Base-by-base conservation (phyloP, 2,797 vertebrate species). In the Muraenolepis orangiensis region DNA sequence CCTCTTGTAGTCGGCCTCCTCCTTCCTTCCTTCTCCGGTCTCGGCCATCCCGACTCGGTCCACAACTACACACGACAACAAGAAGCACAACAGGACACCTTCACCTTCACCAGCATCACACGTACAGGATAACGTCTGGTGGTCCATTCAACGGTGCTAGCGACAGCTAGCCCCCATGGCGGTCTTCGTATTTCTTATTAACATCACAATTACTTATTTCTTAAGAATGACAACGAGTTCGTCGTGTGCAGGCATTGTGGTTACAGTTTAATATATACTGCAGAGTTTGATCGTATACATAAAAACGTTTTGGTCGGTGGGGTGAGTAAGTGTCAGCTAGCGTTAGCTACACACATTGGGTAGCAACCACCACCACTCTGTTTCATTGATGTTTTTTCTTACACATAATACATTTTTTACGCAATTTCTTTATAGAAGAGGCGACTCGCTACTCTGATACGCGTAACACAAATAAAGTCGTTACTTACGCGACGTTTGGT, bases 1-100 rank as follows among this genome's bases (percentile, higher is more conserved):
- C 76, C 96, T 95, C 90, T 98, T 99, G 91, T 98, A 98, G 82
- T 99, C 98, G 72, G 96, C 95, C 31, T 99, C 97, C 18, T 99
- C 97, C 83, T 98, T 99, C 89, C 97, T 98, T 73, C 92, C 94
- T 84, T 98, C 97, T 61, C 91, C 94, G 0, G 94, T 94, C 80
- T 95, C 97, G 70, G 93, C 93, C 94, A 94, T 94, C 26, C 81
- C 87, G 81, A 84, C 64, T 23, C 34, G 36, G 82, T 85, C 40
- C 74, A 29, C 1, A 66, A 14, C 64, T 28, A 70, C 8, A 70
- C n/a, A 32, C 1, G 29, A 14, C 64, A 18, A 70, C 8, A 70
- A 13, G 23, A n/a, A 57, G 29, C n/a, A 68, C 20, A 23, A 20
- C 10, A 13, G 6, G 46, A 61, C 18, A 34, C 18, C 8, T 10